Evolutionary conservation across 2,888 invertebrate species (phyloP).

Genomic region (Agonum fuliginosum): DNA sequence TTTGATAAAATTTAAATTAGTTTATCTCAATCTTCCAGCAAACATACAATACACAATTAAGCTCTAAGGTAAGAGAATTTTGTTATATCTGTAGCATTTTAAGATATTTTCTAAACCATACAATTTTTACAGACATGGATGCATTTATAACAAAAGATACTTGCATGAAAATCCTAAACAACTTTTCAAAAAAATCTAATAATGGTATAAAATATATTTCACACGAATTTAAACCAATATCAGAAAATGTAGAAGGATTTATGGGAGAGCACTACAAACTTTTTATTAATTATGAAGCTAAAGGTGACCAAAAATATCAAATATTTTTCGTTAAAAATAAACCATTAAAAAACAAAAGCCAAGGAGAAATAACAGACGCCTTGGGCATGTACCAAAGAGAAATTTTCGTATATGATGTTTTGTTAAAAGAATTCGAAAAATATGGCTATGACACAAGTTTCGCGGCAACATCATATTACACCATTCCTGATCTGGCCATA

Average conservation of each 20-base stretch:
- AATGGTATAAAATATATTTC: background rate
- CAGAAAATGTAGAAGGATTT: slow-evolving; percentile 63
- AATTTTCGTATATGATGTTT: slow-evolving; percentile 65
- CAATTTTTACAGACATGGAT: slow-evolving; percentile 5
- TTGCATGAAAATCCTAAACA: background rate
- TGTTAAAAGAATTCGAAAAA: slow-evolving; percentile 64
- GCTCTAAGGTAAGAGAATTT: too few species aligned
- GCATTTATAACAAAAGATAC: background rate
- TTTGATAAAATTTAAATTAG: background rate
- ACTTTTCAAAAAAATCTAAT: background rate
- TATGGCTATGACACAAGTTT: slow-evolving; percentile 65
- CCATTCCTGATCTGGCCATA: slow-evolving; percentile 64
- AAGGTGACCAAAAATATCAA: background rate
- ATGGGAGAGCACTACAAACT: slow-evolving; percentile 63
- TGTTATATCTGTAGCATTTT: too few species aligned
- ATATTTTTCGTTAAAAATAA: slow-evolving; percentile 40
- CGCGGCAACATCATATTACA: slow-evolving; percentile 66
- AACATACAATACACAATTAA: too few species aligned
- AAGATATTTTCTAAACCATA: too few species aligned
- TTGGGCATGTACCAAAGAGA: slow-evolving; percentile 66
- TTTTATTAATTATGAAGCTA: slow-evolving; percentile 60
- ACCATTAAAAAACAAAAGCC: slow-evolving; percentile 1
- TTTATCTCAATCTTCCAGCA: background rate
- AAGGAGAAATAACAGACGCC: slow-evolving; percentile 5
- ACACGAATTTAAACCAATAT: slow-evolving; percentile 55